A percentile compares a stretch with the other conserved stretches of the same genome.
Conservation (phyloP, 2,113 vertebrate species). For the Megaceryle torquata region DNA sequence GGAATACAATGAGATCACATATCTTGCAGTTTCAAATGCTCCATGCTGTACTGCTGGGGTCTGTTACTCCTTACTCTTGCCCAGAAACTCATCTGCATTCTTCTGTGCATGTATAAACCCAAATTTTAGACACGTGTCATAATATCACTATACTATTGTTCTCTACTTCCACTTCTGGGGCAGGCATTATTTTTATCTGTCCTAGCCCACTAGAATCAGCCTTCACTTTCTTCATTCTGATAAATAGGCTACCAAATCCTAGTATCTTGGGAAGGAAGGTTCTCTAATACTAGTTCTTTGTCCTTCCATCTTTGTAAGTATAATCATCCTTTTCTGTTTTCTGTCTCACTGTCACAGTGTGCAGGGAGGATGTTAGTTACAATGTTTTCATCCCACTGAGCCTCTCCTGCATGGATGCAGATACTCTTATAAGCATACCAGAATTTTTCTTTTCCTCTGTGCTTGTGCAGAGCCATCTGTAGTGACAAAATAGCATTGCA, state of each 20-base stretch:
- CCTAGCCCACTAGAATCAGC: neutral
- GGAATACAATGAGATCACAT: neutral
- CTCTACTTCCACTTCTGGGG: neutral
- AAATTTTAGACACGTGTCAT: neutral
- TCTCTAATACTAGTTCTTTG: neutral
- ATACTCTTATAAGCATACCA: neutral
- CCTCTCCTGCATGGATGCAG: neutral
- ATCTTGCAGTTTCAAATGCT: neutral
- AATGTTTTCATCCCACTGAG: neutral
- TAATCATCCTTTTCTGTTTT: neutral
- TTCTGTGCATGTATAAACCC: neutral
- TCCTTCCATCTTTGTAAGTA: neutral
- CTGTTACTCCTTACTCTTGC: neutral
- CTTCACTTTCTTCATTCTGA: neutral
- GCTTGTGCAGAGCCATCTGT: slow-evolving; percentile 40
- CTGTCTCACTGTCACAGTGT: neutral
- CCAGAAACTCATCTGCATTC: neutral
- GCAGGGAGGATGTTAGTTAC: neutral
- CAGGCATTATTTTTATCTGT: neutral
- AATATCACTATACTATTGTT: neutral
- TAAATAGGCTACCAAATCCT: neutral
- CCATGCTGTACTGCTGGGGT: neutral
- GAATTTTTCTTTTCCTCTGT: neutral
- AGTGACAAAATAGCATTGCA: slow-evolving; percentile 54
- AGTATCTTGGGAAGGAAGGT: neutral